phyloP scores from a whole-genome alignment of 2,888 invertebrate species.

The Apoderus coryli region DNA sequence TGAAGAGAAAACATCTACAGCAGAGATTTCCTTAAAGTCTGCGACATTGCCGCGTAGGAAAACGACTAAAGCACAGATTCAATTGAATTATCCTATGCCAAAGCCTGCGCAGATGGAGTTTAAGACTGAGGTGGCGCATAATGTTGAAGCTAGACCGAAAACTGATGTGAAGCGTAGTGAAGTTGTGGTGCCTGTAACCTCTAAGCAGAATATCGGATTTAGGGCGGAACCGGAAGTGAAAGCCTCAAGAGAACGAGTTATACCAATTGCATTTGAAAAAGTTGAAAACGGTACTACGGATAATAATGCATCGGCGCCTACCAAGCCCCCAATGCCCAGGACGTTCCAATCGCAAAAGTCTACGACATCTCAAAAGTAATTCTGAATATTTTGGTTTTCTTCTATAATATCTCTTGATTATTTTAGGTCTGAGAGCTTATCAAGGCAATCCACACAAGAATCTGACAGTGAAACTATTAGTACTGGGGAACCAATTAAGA shows the following conservation, averaged over 20 bases:
- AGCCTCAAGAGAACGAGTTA: constrained; percentile 45
- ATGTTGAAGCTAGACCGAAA: constrained; percentile 33
- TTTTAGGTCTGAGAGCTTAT: constrained; percentile 31
- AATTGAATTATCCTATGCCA: constrained; percentile 37
- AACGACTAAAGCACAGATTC: constrained; percentile 48
- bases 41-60: constrained; percentile 51
- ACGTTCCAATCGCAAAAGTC: constrained; percentile 36
- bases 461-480: constrained; percentile 53
- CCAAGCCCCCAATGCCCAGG: constrained; percentile 36
- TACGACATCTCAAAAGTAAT: constrained; percentile 28
- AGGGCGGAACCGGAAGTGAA: constrained; percentile 33
- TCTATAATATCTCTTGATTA: background rate
- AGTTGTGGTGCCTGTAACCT: constrained; percentile 40
- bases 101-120: constrained; percentile 36
- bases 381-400: background rate
- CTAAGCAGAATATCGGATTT: too few relatives aligned
- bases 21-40: constrained; percentile 51
- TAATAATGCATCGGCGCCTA: constrained; percentile 26
- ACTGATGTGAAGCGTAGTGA: constrained; percentile 38
- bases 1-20: constrained; percentile 42
- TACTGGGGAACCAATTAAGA: constrained; percentile 62
- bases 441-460: constrained; percentile 51
- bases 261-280: constrained; percentile 43
- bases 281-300: constrained; percentile 25
- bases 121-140: constrained; percentile 46